Evolutionary conservation across 2,113 vertebrate species (phyloP).

Genomic region (Stigmatopora nigra): DNA sequence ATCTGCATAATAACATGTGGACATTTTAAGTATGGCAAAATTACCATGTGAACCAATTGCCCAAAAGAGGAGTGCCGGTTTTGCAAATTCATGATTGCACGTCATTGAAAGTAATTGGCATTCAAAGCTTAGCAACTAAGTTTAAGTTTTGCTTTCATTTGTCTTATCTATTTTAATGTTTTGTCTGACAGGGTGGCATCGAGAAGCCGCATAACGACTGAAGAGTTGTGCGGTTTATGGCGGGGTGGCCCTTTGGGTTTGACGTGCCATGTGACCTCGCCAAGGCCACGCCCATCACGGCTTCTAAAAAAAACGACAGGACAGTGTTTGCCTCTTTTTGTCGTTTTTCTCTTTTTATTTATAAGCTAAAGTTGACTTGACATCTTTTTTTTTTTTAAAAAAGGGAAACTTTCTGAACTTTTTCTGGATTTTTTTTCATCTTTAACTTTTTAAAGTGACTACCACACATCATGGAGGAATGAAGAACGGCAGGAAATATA

Average conservation of each 20-base stretch:
- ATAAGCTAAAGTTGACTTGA: constrained; percentile 25
- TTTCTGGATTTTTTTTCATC: neutral
- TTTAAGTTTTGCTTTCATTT: neutral
- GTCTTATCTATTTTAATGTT: neutral
- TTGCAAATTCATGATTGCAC: neutral
- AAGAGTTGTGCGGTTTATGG: constrained; percentile 35
- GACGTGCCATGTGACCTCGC: constrained; percentile 56
- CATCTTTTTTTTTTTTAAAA: neutral
- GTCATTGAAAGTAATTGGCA: neutral
- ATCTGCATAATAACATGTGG: no score
- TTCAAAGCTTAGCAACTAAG: neutral
- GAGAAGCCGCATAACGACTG: constrained; percentile 88
- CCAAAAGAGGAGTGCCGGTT: neutral
- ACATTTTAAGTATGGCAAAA: neutral
- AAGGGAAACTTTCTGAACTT: constrained; percentile 6
- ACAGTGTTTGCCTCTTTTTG: constrained; percentile 35
- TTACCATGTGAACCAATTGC: neutral
- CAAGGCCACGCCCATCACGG: constrained; percentile 41
- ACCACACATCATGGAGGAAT: neutral
- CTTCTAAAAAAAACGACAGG: constrained; percentile 22
- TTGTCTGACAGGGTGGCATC: constrained; percentile 70
- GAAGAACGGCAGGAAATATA: constrained; percentile 3
- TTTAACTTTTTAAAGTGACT: neutral
- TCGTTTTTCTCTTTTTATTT: constrained; percentile 12
- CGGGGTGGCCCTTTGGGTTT: constrained; percentile 25